These are phyloP conservation scores for Xestia sexstrigata DNA, from an alignment of 2,888 invertebrate species.

Conservation along the genomic window DNA sequence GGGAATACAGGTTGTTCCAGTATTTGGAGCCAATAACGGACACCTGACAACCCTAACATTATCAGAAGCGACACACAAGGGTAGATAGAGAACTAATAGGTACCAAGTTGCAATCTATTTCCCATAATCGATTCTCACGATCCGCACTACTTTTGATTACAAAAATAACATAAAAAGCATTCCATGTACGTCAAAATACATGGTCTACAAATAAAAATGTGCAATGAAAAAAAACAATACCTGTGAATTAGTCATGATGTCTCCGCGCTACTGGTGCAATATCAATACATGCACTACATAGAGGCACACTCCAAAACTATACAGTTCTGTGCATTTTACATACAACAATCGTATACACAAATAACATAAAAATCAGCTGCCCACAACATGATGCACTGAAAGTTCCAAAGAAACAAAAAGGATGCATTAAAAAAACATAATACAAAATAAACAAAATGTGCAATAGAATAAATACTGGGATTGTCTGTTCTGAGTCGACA, in stretches of 20 bases:
- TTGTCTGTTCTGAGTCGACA: slow-evolving; percentile 64
- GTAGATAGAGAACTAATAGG: slow-evolving; percentile 7
- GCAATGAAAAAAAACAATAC: slow-evolving; percentile 84
- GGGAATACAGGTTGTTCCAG: neutral
- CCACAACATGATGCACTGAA: slow-evolving; percentile 89
- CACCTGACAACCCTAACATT: slow-evolving; percentile 25
- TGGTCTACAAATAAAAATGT: slow-evolving; percentile 63
- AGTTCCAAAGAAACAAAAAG: slow-evolving; percentile 84
- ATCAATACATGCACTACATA: slow-evolving; percentile 89
- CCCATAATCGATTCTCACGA: slow-evolving; percentile 25
- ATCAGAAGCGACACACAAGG: slow-evolving; percentile 22
- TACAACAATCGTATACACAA: slow-evolving; percentile 83
- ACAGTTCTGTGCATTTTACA: slow-evolving; percentile 87
- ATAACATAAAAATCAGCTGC: slow-evolving; percentile 85
- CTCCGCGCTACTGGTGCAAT: slow-evolving; percentile 84
- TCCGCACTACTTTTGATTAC: slow-evolving; percentile 23
- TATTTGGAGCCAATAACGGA: neutral
- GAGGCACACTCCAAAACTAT: slow-evolving; percentile 84
- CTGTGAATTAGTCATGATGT: slow-evolving; percentile 92
- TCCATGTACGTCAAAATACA: slow-evolving; percentile 44
- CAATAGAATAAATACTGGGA: slow-evolving; percentile 66
- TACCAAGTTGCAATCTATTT: slow-evolving; percentile 27
- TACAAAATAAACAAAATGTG: slow-evolving; percentile 77
- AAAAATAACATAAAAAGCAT: slow-evolving; percentile 52
- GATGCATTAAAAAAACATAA: slow-evolving; percentile 80